A percentile compares a stretch with the other conserved stretches of the same genome.
Conservation (phyloP, 2,888 invertebrate genomes). For the Drosophila anomalata region DNA sequence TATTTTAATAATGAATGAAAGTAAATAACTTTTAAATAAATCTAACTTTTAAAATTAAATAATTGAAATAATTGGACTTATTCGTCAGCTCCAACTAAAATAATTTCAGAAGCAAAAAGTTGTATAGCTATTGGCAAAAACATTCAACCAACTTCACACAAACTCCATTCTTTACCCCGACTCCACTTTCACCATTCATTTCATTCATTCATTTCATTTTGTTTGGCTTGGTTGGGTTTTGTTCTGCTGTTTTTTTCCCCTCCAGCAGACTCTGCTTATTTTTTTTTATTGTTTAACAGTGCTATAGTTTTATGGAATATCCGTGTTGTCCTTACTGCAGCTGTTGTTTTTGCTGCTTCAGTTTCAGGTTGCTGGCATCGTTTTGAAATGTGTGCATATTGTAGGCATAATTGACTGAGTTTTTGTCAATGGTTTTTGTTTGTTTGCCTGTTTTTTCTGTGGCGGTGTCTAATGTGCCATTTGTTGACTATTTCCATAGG, state of each 20-base stretch:
- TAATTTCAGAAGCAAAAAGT: not conserved
- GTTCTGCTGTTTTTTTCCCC: conserved; percentile 13
- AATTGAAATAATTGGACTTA: not conserved
- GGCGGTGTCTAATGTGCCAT: conserved; percentile 59
- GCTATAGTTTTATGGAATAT: conserved; percentile 70
- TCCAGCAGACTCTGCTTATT: conserved; percentile 3
- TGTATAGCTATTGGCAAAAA: conserved; percentile 32
- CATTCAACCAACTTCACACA: conserved; percentile 59
- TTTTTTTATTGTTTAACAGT: conserved; percentile 52
- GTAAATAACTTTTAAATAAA: not conserved
- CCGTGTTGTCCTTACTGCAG: conserved; percentile 30
- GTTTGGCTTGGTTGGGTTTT: conserved; percentile 18
- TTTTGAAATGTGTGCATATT: conserved; percentile 73
- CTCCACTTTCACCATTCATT: conserved; percentile 6
- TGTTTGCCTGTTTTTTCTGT: conserved; percentile 39
- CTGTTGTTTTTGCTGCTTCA: conserved; percentile 28
- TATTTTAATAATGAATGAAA: not conserved
- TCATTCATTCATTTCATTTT: conserved; percentile 58
- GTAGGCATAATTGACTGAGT: conserved; percentile 73
- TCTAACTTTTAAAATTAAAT: not conserved
- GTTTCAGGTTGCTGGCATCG: conserved; percentile 33
- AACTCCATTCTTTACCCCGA: conserved; percentile 47
- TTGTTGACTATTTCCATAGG: conserved; percentile 65
- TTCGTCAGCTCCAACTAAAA: not conserved
- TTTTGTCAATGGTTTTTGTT: conserved; percentile 54